Evolutionary conservation across 2,888 invertebrate species (phyloP).

Genomic region (Carterocephalus palaemon): DNA sequence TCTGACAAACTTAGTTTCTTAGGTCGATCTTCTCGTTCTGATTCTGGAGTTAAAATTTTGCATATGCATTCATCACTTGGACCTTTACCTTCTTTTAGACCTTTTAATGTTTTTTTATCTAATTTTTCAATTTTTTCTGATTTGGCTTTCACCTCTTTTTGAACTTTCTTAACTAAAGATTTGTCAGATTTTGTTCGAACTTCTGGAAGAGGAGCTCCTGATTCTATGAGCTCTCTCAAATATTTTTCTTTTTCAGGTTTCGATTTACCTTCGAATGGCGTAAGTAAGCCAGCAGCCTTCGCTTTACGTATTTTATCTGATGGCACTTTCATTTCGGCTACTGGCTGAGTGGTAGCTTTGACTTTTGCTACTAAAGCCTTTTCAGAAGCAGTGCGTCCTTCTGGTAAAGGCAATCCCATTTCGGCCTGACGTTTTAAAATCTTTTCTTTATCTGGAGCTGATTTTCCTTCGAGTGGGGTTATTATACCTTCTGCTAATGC

Average conservation of each 20-base stretch:
- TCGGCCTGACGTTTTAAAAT: no score
- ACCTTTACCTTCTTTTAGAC: slow-evolving; percentile 41
- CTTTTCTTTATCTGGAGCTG: slow-evolving; percentile 31
- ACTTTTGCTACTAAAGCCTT: no score
- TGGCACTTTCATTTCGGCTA: no score
- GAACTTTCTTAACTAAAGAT: slow-evolving; percentile 27
- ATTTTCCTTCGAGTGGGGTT: slow-evolving; percentile 43
- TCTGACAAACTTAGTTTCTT: no score
- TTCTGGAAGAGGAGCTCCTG: slow-evolving; percentile 23
- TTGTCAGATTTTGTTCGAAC: slow-evolving; percentile 35
- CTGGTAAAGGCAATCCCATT: neutral
- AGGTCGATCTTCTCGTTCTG: no score
- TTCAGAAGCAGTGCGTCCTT: slow-evolving; percentile 1
- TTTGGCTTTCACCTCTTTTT: slow-evolving; percentile 25
- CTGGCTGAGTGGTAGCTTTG: no score
- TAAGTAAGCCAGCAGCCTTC: slow-evolving; percentile 38
- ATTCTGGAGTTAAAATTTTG: slow-evolving; percentile 38
- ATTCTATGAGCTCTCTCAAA: slow-evolving; percentile 20
- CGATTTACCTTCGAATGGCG: slow-evolving; percentile 36
- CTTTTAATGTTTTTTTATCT: slow-evolving; percentile 36
- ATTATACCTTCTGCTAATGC: slow-evolving; percentile 39
- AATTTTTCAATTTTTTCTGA: slow-evolving; percentile 32
- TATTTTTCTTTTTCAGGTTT: slow-evolving; percentile 36
- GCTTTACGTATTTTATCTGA: slow-evolving; percentile 20
- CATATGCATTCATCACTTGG: slow-evolving; percentile 45